phyloP scores from a whole-genome alignment of 2,113 vertebrate genomes.

The Austrofundulus limnaeus region DNA sequence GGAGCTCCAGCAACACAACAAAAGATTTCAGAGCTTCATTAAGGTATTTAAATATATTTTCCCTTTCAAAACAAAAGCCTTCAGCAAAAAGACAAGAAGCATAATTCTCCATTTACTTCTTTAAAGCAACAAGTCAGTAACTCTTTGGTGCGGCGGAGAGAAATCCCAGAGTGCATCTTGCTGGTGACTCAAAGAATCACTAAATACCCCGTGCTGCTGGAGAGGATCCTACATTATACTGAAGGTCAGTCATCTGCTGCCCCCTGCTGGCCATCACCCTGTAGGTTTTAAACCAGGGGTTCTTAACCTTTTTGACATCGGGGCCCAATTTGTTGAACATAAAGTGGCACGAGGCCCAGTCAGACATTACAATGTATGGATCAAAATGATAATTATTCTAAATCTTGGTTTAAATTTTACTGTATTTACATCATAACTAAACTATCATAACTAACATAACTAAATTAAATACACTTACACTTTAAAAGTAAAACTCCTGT shows the following conservation, averaged over 20 bases:
- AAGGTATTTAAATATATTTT: slow-evolving; percentile 79
- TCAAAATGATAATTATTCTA: too few species aligned
- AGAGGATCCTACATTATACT: slow-evolving; percentile 90
- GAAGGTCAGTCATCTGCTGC: slow-evolving; percentile 80
- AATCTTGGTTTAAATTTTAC: too few species aligned
- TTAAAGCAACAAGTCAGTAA: slow-evolving; percentile 91
- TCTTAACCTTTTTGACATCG: too few species aligned
- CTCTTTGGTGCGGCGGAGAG: slow-evolving; percentile 88
- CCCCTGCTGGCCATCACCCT: slow-evolving; percentile 39
- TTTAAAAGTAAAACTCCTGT: too few species aligned
- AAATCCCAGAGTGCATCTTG: slow-evolving; percentile 95
- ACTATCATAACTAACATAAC: too few species aligned
- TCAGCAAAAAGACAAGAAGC: background rate
- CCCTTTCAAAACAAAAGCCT: background rate
- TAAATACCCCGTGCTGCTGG: slow-evolving; percentile 95
- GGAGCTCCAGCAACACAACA: slow-evolving; percentile 92
- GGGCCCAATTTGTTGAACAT: too few species aligned
- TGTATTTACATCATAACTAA: too few species aligned
- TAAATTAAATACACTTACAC: too few species aligned
- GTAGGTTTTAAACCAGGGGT: background rate
- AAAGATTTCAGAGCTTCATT: slow-evolving; percentile 93
- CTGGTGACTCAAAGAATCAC: slow-evolving; percentile 96
- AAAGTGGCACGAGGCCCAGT: too few species aligned
- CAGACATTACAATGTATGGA: too few species aligned
- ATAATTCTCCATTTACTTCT: slow-evolving; percentile 11